Base-by-base conservation (phyloP, 1,140 invertebrate genomes). In the Propsilocerus akamusi region DNA sequence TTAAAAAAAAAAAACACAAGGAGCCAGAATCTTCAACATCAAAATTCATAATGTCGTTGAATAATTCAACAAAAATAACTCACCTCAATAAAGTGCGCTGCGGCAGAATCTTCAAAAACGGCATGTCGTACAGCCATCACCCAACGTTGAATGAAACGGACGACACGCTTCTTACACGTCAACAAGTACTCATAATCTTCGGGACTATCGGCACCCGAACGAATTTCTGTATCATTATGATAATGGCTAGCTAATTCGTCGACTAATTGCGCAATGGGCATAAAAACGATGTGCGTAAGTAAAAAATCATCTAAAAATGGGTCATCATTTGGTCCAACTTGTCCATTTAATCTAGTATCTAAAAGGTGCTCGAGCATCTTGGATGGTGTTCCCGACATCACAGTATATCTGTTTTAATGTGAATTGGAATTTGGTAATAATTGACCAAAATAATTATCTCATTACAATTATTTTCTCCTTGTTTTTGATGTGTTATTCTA, bases 311-410 rank as follows among this genome's bases (percentile, higher is more conserved):
- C 86, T 32, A 89, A 68, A 59, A 87, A 86, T 48, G 76, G 75
- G 67, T 86, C 83, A 55, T 72, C 69, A 50, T 67, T 67, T 34
- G 67, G 65, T 46, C 68, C 65, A 14, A 68, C 64, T 48, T 71
- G 58, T 50, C 72, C 73, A 53, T 82, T 77, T 52, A 88, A 70
- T 54, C 84, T 68, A 20, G 85, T 90, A 63, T 92, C 87, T 49
- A 91, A 66, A 17, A 91, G 69, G 67, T 90, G 83, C 66, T 91
- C 86, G 52, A 91, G 65, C 77, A 90, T 89, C 65, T 91, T 91
- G 59, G 83, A 80, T 22, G 87, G 80, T 34, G 83, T 86, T 26
- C 87, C 88, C 50, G 86, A 83, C 81, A 91, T 88, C 26, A 91
- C 85, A 56, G 81, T 86, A 64, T 91, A 91, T 66, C 85, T 88